Evolutionary conservation across 2,888 invertebrate species (phyloP).

Genomic region (Lobophora halterata): DNA sequence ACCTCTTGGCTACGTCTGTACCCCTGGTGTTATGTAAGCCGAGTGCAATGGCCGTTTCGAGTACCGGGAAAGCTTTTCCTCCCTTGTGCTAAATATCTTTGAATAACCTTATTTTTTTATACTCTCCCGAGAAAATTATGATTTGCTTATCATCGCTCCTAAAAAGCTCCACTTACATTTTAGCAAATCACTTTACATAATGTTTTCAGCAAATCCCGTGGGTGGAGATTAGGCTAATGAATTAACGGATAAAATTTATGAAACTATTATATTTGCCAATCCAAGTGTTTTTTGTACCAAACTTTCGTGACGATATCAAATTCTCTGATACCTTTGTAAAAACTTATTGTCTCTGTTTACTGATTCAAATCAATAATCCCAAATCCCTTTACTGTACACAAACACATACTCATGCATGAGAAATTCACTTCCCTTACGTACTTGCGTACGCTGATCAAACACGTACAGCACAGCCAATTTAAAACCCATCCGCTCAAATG

Average conservation of each 20-base stretch:
- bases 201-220: conserved; percentile 36
- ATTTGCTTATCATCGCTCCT: conserved; percentile 40
- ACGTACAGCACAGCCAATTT: conserved; percentile 8
- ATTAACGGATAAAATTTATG: too few relatives aligned
- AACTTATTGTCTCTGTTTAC: too few relatives aligned
- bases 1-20: conserved; percentile 68
- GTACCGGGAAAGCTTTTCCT: conserved; percentile 55
- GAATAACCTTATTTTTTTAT: conserved; percentile 49
- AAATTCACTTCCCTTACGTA: too few relatives aligned
- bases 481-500: conserved; percentile 16
- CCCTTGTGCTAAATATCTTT: conserved; percentile 49
- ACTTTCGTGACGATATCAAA: too few relatives aligned
- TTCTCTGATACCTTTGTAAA: background rate
- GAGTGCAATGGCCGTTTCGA: conserved; percentile 76
- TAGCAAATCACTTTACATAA: conserved; percentile 37
- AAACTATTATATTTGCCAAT: too few relatives aligned
- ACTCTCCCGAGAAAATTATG: conserved; percentile 47
- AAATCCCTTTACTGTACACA: too few relatives aligned
- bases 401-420: too few relatives aligned
- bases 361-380: too few relatives aligned
- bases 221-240: conserved; percentile 23
- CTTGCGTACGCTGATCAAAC: too few relatives aligned
- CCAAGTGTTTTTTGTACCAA: too few relatives aligned
- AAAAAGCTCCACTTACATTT: too few relatives aligned
- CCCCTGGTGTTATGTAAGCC: conserved; percentile 75